A percentile compares a stretch with the other conserved stretches of the same genome.
Conservation (phyloP, 2,113 vertebrate species). For the Amphilophus citrinellus region DNA sequence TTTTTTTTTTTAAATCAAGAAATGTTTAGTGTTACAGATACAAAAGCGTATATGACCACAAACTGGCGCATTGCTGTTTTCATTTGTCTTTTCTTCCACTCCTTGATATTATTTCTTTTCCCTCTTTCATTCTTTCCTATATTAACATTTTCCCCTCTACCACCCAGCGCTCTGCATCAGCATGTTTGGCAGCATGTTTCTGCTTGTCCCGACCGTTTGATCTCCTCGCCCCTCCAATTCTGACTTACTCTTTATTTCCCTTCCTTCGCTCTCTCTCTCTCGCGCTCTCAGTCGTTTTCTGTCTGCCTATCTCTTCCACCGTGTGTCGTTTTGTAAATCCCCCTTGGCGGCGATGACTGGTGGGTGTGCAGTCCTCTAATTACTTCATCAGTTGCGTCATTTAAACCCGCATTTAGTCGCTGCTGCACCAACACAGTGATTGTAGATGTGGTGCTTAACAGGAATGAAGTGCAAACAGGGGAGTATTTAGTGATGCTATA, state of each 20-base stretch:
- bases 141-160: conserved; percentile 16
- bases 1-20: background rate
- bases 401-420: conserved; percentile 25
- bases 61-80: background rate
- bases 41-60: background rate
- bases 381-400: conserved; percentile 32
- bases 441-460: conserved; percentile 6
- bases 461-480: conserved; percentile 7
- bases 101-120: conserved; percentile 23
- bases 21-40: background rate
- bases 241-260: conserved; percentile 42
- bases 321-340: conserved; percentile 32
- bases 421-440: conserved; percentile 11
- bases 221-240: conserved; percentile 39
- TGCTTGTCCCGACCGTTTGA: conserved; percentile 67
- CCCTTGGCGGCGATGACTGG: conserved; percentile 14
- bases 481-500: conserved; percentile 9
- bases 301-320: background rate
- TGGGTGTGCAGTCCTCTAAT: conserved; percentile 57
- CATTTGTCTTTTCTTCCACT: background rate
- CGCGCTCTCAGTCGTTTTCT: background rate
- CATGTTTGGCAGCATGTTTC: conserved; percentile 62
- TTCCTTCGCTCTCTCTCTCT: conserved; percentile 1
- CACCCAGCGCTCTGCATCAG: conserved; percentile 45
- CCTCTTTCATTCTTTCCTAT: conserved; percentile 38